phyloP scores from a whole-genome alignment of 2,797 vertebrate species.

The Rousettus madagascariensis region DNA sequence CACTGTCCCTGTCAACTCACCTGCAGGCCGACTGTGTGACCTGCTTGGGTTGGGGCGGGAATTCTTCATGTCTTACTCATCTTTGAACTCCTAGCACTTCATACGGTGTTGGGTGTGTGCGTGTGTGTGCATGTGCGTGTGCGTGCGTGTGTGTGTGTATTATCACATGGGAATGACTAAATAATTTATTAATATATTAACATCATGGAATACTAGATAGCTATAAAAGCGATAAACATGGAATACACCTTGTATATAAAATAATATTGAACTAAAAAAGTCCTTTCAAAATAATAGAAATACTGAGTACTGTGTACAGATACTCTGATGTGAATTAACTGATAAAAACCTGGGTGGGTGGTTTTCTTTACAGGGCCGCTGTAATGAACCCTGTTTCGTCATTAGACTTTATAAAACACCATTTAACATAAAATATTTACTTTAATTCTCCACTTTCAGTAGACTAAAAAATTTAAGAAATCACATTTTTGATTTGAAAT shows the following conservation, averaged over 20 bases:
- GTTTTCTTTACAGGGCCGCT: background rate
- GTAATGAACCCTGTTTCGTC: background rate
- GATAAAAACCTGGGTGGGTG: background rate
- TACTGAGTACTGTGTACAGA: background rate
- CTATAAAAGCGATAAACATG: background rate
- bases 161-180: background rate
- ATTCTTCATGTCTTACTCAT: background rate
- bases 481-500: background rate
- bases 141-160: background rate
- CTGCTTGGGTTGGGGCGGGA: background rate
- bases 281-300: background rate
- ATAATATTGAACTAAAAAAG: background rate
- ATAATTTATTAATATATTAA: background rate
- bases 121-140: too few species aligned
- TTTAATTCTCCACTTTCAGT: conserved; percentile 23
- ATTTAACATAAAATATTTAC: background rate
- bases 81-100: background rate
- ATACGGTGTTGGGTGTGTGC: too few species aligned
- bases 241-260: background rate
- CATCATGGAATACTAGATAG: background rate
- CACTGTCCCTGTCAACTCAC: too few species aligned
- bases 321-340: background rate
- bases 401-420: background rate
- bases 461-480: background rate
- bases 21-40: background rate